Conservation (phyloP, 1,140 invertebrate species). For the Drosophila ambigua region DNA sequence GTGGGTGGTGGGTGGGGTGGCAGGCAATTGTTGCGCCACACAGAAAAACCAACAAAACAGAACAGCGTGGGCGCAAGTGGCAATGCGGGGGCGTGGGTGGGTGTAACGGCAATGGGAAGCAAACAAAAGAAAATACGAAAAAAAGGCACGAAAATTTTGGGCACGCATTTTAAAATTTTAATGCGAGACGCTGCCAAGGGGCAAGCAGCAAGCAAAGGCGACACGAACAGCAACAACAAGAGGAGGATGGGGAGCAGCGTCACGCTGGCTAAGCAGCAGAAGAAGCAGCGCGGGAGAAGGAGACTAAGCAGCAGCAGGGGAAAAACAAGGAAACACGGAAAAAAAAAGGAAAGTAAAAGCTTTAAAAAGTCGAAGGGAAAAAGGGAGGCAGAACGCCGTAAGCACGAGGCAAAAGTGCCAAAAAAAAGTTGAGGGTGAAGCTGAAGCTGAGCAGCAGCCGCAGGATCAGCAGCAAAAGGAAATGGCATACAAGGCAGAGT, state of each 20-base stretch:
- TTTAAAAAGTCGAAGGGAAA: too few relatives aligned
- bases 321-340: neutral
- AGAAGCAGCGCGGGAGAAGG: too few relatives aligned
- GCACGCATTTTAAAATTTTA: slow-evolving; percentile 73
- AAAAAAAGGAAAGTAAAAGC: too few relatives aligned
- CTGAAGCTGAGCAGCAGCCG: too few relatives aligned
- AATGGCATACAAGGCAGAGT: too few relatives aligned
- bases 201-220: slow-evolving; percentile 24
- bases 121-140: slow-evolving; percentile 8
- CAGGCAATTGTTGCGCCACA: slow-evolving; percentile 21
- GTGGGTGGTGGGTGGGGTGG: neutral
- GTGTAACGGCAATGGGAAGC: too few relatives aligned
- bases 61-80: neutral
- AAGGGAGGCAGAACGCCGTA: too few relatives aligned
- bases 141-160: slow-evolving; percentile 35
- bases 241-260: slow-evolving; percentile 1
- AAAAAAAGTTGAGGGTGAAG: too few relatives aligned
- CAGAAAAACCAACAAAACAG: slow-evolving; percentile 1
- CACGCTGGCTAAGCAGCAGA: slow-evolving; percentile 2
- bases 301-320: neutral
- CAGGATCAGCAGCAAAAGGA: too few relatives aligned
- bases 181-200: slow-evolving; percentile 51
- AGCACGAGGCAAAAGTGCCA: too few relatives aligned
- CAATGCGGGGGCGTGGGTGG: neutral
- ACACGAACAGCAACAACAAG: slow-evolving; percentile 21